Evolutionary conservation across 2,113 vertebrate genomes (phyloP), one percentile per base, ranked within the genome.

Genomic region (Halcyon malimbica): DNA sequence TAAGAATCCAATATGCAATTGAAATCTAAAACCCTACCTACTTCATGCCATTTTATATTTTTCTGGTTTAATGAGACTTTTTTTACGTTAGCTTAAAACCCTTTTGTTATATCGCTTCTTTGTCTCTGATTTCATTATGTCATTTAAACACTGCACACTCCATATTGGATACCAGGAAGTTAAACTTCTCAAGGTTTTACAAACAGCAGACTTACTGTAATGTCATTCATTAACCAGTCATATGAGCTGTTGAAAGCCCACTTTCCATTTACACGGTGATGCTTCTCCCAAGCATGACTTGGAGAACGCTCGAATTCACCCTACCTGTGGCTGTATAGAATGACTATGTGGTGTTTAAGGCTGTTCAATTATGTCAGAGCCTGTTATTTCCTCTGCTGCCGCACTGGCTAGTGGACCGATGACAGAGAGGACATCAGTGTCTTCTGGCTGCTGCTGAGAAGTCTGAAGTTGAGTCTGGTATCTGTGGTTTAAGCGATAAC

Each of bases 171-270:
- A 70, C 2, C 42, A 68, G 69, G 73, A 90, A 95, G 73, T 89
- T 77, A 16, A 11, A 28, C 28, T 90, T 82, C 5, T 82, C 68
- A 76, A 90, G 76, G 81, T 92, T 91, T 94, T 87, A 50, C 63
- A 54, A 85, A 87, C 80, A 93, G 48, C 33, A 86, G 29, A 42
- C 51, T 50, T 67, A 3, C 2, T 78, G 42, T 39, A 42, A 53
- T 86, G 86, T 97, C 92, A 91, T 33, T 97, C 39, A 96, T 96
- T 97, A 97, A 96, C 92, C 33, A 59, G 77, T 83, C 4, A 7
- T 65, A 28, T 75, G 90, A 93, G 71, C 67, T 78, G 23, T 65
- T 95, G 86, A 94, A 90, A 90, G 29, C 62, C 50, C 17, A 35
- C 53, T 87, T 82, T 29, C 11, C 60, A 10, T 53, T 94, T 68